Evolutionary conservation across 2,113 vertebrate genomes (phyloP), one percentile per base, ranked within the genome.

Genomic region (Choloepus hoffmanni): DNA sequence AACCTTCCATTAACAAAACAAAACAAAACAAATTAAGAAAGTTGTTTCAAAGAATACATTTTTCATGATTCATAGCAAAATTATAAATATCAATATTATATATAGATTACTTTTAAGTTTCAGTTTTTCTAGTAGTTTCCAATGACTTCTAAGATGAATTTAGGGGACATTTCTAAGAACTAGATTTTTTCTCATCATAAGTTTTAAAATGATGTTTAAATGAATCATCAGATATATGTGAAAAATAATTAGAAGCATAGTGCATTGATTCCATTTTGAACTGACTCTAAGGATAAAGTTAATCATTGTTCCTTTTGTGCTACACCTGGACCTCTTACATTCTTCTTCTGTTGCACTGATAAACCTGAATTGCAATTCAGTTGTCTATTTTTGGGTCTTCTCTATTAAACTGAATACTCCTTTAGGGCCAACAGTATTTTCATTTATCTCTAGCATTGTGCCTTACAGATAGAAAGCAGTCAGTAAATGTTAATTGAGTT

Each of bases 21-120:
- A 73, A 40, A 2, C 5, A 40, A 96, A 18, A 4, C 11, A 53
- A 53, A 50, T 50, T 50, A 13, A 90, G 43, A 81, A 55, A 62
- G 53, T 16, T 40, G 26, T 76, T 89, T 87, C 4, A 58, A 7
- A 92, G 15, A 93, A 85, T 78, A 4, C 3, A 50, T 78, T 83
- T 92, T 94, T 94, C 2, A 67, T 76, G 48, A 92, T 40, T 36
- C 88, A 85, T 23, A 70, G 48, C 36, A 95, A 87, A 87, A 85
- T 89, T 36, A 55, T 43, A 67, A 89, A n/a, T 28, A 83, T 45
- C 3, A 6, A 36, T 50, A 70, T 74, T 83, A 78, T 33, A 19
- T 45, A 19, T 68, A 58, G 19, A 30, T 84, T 83, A 89, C 10
- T 6, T 16, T 19, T 73, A 82, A 68, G 3, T 1, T 96, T 89